Conservation (phyloP, 2,888 invertebrate species). For the Mayetiola destructor region DNA sequence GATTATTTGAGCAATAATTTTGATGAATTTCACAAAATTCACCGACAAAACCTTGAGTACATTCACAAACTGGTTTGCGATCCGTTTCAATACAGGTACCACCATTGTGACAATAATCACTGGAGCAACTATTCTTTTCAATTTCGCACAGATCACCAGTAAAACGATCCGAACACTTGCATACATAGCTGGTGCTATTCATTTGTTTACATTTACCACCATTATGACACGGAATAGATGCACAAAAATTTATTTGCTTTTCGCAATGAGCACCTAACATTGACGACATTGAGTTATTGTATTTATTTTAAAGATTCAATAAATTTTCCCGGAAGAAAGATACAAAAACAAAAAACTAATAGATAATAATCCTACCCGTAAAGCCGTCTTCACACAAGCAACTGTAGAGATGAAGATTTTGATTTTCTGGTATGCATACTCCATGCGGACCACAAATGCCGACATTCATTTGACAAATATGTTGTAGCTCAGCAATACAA, state of each 20-base stretch:
- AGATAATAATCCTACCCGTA: constrained; percentile 26
- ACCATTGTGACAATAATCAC: constrained; percentile 32
- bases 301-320: neutral
- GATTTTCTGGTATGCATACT: constrained; percentile 26
- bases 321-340: neutral
- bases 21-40: constrained; percentile 36
- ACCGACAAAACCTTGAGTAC: constrained; percentile 23
- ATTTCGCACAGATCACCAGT: constrained; percentile 39
- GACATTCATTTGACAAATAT: constrained; percentile 32
- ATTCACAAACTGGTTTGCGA: constrained; percentile 24
- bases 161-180: constrained; percentile 38
- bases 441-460: constrained; percentile 26
- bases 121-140: constrained; percentile 22
- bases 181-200: constrained; percentile 26
- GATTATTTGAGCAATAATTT: constrained; percentile 37
- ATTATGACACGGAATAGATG: constrained; percentile 41
- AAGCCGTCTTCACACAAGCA: constrained; percentile 40
- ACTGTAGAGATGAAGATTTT: constrained; percentile 26
- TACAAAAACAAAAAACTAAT: neutral
- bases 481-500: constrained; percentile 36
- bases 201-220: constrained; percentile 37
- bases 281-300: neutral
- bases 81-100: constrained; percentile 31
- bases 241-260: constrained; percentile 35
- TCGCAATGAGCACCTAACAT: constrained; percentile 40